A percentile compares a stretch with the other conserved stretches of the same genome.
Conservation (phyloP, 1,140 invertebrate species). For the Stenopsyche tienmushanensis region DNA sequence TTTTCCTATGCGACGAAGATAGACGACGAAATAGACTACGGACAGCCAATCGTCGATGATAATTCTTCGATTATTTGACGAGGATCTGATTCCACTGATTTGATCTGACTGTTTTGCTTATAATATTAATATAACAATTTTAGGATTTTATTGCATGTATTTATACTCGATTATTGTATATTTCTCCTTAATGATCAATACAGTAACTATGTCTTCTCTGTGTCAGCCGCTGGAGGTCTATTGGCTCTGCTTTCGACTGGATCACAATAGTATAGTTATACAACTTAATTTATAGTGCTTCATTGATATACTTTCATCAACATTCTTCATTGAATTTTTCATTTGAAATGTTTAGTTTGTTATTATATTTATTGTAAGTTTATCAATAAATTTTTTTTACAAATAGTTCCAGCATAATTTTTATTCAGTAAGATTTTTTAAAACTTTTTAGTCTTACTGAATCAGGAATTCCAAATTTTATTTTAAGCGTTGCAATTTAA, state of each 20-base stretch:
- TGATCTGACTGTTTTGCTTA: background rate
- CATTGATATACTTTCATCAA: slow-evolving; percentile 20
- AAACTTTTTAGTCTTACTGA: background rate
- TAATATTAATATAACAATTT: background rate
- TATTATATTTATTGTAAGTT: slow-evolving; percentile 30
- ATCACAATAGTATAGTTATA: slow-evolving; percentile 47
- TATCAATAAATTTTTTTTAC: slow-evolving; percentile 20
- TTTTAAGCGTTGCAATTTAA: background rate
- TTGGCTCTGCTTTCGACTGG: slow-evolving; percentile 91
- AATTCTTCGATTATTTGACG: too few species aligned
- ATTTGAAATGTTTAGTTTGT: slow-evolving; percentile 14
- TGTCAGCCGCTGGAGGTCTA: slow-evolving; percentile 80
- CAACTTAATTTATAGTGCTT: slow-evolving; percentile 1
- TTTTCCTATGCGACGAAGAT: too few species aligned
- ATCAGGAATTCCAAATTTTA: too few species aligned
- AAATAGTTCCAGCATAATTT: slow-evolving; percentile 2
- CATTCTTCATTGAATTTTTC: slow-evolving; percentile 9
- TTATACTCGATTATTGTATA: slow-evolving; percentile 31
- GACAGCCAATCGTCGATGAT: too few species aligned
- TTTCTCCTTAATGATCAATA: slow-evolving; percentile 52
- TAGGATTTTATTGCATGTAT: background rate
- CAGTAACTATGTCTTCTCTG: slow-evolving; percentile 88
- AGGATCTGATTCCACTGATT: too few species aligned
- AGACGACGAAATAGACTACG: too few species aligned
- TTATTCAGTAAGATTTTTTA: background rate